Percentiles rank a stretch among this genome's conserved stretches.
Conservation (phyloP, 1,140 invertebrate genomes). For the Caenorhabditis briggsae region DNA sequence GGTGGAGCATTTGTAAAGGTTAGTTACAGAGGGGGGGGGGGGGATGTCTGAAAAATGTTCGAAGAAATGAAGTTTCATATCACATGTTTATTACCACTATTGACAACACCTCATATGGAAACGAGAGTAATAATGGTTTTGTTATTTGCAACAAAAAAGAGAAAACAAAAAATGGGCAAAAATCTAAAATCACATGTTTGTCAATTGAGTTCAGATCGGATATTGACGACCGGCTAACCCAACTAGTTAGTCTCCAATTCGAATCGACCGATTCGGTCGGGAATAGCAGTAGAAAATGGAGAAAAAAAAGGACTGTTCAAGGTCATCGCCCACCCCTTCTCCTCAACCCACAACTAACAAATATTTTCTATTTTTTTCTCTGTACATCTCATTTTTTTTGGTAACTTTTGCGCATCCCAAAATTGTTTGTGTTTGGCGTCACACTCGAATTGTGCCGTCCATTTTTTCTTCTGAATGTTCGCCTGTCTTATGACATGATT, state of each 20-base stretch:
- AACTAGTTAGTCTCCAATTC: conserved; percentile 44
- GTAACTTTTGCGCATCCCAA: conserved; percentile 21
- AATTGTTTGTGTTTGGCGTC: conserved; percentile 51
- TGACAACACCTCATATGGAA: too few relatives aligned
- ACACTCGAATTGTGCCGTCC: conserved; percentile 46
- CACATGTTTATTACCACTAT: too few relatives aligned
- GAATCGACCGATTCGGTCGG: conserved; percentile 24
- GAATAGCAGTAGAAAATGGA: conserved; percentile 22
- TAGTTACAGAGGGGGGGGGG: too few relatives aligned
- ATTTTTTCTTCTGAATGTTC: conserved; percentile 32
- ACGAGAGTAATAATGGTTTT: too few relatives aligned
- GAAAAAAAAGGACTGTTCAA: conserved; percentile 42
- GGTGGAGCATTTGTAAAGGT: too few relatives aligned
- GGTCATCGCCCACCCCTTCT: neutral
- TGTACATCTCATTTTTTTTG: neutral
- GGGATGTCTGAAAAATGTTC: too few relatives aligned
- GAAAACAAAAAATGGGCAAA: neutral
- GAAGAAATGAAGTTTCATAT: too few relatives aligned
- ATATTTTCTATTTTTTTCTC: conserved; percentile 7
- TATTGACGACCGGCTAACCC: conserved; percentile 35
- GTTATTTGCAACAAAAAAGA: conserved; percentile 8
- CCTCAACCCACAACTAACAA: neutral
- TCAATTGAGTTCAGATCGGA: neutral
- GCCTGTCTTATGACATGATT: conserved; percentile 48
- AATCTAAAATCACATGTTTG: conserved; percentile 52